Evolutionary conservation across 2,888 invertebrate genomes (phyloP).

Genomic region (Drosophila algonquin): DNA sequence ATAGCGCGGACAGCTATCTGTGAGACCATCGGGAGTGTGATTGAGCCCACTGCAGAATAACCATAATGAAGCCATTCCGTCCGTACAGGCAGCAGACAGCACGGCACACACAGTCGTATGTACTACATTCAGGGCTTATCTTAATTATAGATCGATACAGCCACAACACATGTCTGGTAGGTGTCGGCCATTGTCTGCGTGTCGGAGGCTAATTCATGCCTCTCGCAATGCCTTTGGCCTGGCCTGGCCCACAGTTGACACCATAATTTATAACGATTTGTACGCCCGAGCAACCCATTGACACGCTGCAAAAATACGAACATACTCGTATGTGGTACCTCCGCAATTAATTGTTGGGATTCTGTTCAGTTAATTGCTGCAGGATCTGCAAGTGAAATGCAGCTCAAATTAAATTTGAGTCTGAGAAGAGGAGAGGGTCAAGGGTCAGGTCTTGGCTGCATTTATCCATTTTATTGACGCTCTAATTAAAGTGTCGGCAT

Average conservation of each 20-base stretch:
- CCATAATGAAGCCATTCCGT: constrained; percentile 60
- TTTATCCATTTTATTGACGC: constrained; percentile 70
- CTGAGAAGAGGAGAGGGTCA: neutral
- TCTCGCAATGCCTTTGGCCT: constrained; percentile 12
- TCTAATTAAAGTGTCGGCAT: constrained; percentile 73
- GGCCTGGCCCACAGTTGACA: constrained; percentile 65
- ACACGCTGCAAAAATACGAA: constrained; percentile 38
- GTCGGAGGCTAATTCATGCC: constrained; percentile 71
- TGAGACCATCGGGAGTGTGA: constrained; percentile 42
- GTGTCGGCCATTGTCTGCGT: constrained; percentile 50
- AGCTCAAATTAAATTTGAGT: constrained; percentile 41
- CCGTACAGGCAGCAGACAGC: constrained; percentile 2
- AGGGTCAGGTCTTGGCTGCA: constrained; percentile 15
- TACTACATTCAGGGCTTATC: constrained; percentile 56
- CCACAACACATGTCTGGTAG: constrained; percentile 3
- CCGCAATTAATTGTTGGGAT: constrained; percentile 48
- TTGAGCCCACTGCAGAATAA: constrained; percentile 32
- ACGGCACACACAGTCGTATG: neutral
- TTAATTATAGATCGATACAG: constrained; percentile 79
- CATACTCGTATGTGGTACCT: neutral
- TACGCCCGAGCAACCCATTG: constrained; percentile 24
- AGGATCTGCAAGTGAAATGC: constrained; percentile 27
- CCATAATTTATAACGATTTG: constrained; percentile 73
- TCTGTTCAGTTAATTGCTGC: constrained; percentile 47
- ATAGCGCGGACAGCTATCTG: constrained; percentile 67